Percentiles rank a stretch among this genome's conserved stretches.
Conservation (phyloP, 2,888 invertebrate genomes). For the Lagria hirta region DNA sequence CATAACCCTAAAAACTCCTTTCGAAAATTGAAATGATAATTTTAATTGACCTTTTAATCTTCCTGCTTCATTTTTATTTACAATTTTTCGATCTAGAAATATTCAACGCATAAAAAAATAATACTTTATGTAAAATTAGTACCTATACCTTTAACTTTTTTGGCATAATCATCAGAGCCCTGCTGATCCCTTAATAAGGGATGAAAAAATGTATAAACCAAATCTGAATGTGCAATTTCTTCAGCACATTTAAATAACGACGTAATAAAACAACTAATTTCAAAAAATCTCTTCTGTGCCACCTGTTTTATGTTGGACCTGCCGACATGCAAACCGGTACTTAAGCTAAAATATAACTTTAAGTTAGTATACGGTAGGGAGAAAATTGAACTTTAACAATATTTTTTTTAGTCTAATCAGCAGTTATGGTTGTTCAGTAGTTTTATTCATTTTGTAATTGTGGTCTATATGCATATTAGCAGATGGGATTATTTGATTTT, state of each 20-base stretch:
- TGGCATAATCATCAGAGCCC: conserved; percentile 77
- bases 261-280: conserved; percentile 85
- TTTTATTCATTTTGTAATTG: too few relatives aligned
- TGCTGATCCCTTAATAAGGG: conserved; percentile 92
- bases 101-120: conserved; percentile 5
- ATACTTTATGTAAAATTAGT: too few relatives aligned
- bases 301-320: conserved; percentile 94
- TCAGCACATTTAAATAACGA: conserved; percentile 85
- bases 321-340: conserved; percentile 79
- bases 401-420: too few relatives aligned
- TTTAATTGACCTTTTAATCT: conserved; percentile 73
- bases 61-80: conserved; percentile 49
- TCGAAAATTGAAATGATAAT: conserved; percentile 73
- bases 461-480: too few relatives aligned
- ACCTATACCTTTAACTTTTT: conserved; percentile 79
- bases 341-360: conserved; percentile 58
- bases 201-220: conserved; percentile 99
- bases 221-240: conserved; percentile 93
- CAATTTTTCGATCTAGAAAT: conserved; percentile 42
- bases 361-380: too few relatives aligned
- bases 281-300: conserved; percentile 87
- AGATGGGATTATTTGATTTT: too few relatives aligned
- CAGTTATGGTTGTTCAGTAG: too few relatives aligned
- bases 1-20: conserved; percentile 76
- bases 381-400: too few relatives aligned